A percentile compares a stretch with the other conserved stretches of the same genome.
Conservation (phyloP, 2,888 invertebrate genomes). For the Rhynchonema sp. region DNA sequence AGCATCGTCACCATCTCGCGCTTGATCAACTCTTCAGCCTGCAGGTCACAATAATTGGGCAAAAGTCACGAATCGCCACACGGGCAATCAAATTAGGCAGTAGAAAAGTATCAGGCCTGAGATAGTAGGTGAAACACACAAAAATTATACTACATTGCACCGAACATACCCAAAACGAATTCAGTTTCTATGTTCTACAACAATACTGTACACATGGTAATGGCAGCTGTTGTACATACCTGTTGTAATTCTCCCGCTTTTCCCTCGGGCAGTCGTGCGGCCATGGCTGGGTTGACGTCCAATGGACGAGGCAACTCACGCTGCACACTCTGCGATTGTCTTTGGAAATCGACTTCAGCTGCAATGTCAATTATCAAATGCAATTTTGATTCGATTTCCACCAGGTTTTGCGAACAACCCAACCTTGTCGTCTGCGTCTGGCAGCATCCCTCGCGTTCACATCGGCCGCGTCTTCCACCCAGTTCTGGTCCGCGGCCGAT, state of each 20-base stretch:
- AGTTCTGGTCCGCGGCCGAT: conserved; percentile 5
- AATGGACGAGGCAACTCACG: conserved; percentile 59
- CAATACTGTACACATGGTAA: too few relatives aligned
- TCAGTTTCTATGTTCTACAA: too few relatives aligned
- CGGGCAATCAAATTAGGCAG: too few relatives aligned
- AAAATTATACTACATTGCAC: too few relatives aligned
- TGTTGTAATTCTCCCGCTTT: too few relatives aligned
- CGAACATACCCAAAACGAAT: too few relatives aligned
- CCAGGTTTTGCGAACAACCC: too few relatives aligned
- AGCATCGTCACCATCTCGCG: conserved; percentile 88
- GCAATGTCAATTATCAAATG: conserved; percentile 18
- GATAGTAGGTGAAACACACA: too few relatives aligned
- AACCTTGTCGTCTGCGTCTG: background rate
- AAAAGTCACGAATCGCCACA: background rate
- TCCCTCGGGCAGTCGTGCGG: conserved; percentile 58
- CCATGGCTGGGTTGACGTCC: conserved; percentile 61
- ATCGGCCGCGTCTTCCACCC: conserved; percentile 25
- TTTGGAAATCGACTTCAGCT: conserved; percentile 48
- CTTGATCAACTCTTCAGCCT: conserved; percentile 86
- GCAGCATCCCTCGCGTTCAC: conserved; percentile 12
- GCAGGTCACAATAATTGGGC: too few relatives aligned
- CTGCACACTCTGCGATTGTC: conserved; percentile 67
- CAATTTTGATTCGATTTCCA: too few relatives aligned
- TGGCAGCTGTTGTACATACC: too few relatives aligned
- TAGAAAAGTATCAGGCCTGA: too few relatives aligned